These are phyloP conservation scores for Opisthocomus hoazin DNA, from an alignment of 2,113 vertebrate species.

Conservation along the genomic window DNA sequence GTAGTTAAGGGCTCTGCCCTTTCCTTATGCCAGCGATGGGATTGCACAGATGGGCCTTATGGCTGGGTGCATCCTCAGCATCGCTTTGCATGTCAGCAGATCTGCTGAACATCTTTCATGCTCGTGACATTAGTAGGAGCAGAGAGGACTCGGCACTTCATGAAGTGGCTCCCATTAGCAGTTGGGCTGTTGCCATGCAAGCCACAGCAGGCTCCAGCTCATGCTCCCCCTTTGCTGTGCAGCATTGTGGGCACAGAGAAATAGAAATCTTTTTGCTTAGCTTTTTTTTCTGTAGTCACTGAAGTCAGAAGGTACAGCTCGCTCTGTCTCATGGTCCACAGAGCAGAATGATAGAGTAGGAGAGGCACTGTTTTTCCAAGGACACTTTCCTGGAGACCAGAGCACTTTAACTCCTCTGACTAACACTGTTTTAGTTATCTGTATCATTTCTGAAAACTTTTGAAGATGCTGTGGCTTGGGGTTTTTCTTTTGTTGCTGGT, in stretches of 20 bases:
- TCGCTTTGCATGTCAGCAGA: background rate
- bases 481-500: background rate
- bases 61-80: rapidly evolving
- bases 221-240: background rate
- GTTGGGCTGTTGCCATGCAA: background rate
- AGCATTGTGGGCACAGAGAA: background rate
- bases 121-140: background rate
- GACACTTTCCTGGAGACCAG: background rate
- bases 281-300: background rate
- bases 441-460: background rate
- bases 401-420: background rate
- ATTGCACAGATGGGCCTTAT: background rate
- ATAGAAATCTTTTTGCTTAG: background rate
- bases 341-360: background rate
- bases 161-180: background rate
- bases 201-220: background rate
- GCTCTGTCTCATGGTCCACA: background rate
- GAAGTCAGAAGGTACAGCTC: rapidly evolving
- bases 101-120: background rate
- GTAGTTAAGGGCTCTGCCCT: background rate
- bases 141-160: background rate
- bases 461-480: background rate
- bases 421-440: background rate
- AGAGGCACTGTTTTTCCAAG: background rate
- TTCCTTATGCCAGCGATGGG: rapidly evolving